These are phyloP conservation scores for Callyntrura guangdongensis DNA, from an alignment of 2,888 invertebrate species.

Conservation along the genomic window DNA sequence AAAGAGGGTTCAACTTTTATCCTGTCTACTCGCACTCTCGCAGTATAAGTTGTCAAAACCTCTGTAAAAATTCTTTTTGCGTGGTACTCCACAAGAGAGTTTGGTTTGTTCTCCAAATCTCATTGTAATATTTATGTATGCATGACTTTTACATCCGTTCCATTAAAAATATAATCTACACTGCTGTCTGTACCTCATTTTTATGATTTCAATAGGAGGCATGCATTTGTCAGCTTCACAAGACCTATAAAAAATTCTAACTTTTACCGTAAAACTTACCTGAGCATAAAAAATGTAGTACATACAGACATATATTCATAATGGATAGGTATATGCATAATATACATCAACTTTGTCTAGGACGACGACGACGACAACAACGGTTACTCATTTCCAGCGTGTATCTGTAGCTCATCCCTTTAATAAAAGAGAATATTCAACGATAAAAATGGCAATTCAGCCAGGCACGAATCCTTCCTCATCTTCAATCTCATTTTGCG, in stretches of 20 bases:
- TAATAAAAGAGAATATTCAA: slow-evolving; percentile 57
- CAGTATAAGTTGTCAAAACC: no score
- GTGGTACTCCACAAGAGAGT: not conserved
- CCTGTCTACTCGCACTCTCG: no score
- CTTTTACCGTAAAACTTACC: slow-evolving; percentile 10
- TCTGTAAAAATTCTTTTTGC: no score
- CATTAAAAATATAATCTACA: not conserved
- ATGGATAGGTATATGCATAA: no score
- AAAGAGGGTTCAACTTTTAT: no score
- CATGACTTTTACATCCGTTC: slow-evolving; percentile 14
- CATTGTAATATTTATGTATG: slow-evolving; percentile 27
- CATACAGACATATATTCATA: not conserved
- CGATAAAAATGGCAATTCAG: slow-evolving; percentile 64
- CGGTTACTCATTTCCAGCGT: slow-evolving; percentile 12
- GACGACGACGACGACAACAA: slow-evolving; percentile 2
- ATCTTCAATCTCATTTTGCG: slow-evolving; percentile 55
- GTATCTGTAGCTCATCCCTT: slow-evolving; percentile 27
- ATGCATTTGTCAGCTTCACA: slow-evolving; percentile 24
- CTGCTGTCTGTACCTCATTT: not conserved
- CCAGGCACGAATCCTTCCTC: slow-evolving; percentile 69
- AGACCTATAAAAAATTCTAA: slow-evolving; percentile 7
- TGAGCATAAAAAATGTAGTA: slow-evolving; percentile 44
- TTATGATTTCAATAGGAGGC: not conserved
- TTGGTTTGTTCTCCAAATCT: not conserved
- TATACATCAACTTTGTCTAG: not conserved